Evolutionary conservation across 2,113 vertebrate genomes (phyloP).

Genomic region (Sinocyclocheilus anshuiensis): DNA sequence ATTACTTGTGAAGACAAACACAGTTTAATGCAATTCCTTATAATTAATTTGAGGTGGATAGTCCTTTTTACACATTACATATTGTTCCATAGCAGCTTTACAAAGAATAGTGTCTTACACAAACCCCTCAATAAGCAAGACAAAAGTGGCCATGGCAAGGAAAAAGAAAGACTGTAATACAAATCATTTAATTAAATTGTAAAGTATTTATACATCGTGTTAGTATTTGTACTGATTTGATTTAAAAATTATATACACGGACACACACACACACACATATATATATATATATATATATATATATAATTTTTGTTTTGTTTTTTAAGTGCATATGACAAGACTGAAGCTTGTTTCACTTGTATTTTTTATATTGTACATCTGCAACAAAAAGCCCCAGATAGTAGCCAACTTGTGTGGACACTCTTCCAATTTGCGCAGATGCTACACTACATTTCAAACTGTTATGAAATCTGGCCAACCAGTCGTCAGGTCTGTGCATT

Average conservation of each 20-base stretch:
- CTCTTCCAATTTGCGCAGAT: not conserved
- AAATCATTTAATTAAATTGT: too few relatives aligned
- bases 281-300: too few relatives aligned
- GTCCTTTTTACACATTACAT: not conserved
- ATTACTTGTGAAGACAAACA: not conserved
- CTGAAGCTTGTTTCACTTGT: not conserved
- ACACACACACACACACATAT: too few relatives aligned
- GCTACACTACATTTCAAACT: not conserved
- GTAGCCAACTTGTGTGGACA: not conserved
- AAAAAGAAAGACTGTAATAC: not conserved
- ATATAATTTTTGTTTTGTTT: not conserved
- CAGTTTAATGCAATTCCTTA: not conserved
- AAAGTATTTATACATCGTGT: too few relatives aligned
- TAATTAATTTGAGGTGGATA: not conserved
- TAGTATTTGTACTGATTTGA: too few relatives aligned
- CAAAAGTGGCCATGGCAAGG: not conserved
- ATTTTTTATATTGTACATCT: not conserved
- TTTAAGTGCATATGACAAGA: not conserved
- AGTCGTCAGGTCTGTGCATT: not conserved
- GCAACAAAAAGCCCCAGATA: not conserved
- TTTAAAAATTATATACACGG: too few relatives aligned
- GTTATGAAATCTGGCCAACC: constrained; percentile 11
- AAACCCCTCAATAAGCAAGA: not conserved
- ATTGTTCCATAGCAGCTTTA: not conserved
- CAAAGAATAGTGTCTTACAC: not conserved